Base-by-base conservation (phyloP, 2,888 invertebrate genomes). In the Terebella lapidaria region DNA sequence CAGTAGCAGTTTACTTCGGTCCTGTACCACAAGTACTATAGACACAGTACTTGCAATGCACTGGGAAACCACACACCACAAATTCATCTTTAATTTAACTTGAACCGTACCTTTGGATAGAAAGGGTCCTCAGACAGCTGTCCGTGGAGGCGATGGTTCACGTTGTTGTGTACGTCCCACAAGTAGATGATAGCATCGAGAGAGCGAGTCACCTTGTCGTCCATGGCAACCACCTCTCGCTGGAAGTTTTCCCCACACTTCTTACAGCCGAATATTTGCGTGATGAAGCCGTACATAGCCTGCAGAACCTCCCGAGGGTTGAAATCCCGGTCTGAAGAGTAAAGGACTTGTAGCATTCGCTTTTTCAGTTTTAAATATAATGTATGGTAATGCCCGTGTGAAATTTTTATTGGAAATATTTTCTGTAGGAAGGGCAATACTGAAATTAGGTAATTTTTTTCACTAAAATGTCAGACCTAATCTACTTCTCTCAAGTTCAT, bases 161-260 rank as follows among this genome's bases (percentile, higher is more conserved):
- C 96, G 49, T 65, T 66, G 79, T 96, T 96, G 77, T 96, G 96
- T 0, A 92, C 89, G 71, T 85, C 84, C 96, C 96, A 96, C 26
- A 97, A 82, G 94, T 94, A 97, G 42, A 95, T 80, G 0, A 95
- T 86, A 24, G 82, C 87, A 62, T 91, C 89, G 59, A 90, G 87
- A 68, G 87, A 85, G 56, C 85, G 86, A 22, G 83, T 83, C 0
- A 91, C 88, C 70, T 87, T 86, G 74, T 86, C 85, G 63, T 90
- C 84, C 27, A 88, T 86, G 61, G 85, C 84, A 1, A 82, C 80
- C 29, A 94, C 89, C 92, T 94, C 94, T 62, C 86, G 84, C 76
- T 89, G 84, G 77, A 99, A 99, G 83, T 99, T 94, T 71, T 88
- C 81, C 1, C 91, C 85, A 78, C 97, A 99, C 62, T 92, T 91